Evolutionary conservation across 2,888 invertebrate species (phyloP).

Genomic region (Acheta domesticus): DNA sequence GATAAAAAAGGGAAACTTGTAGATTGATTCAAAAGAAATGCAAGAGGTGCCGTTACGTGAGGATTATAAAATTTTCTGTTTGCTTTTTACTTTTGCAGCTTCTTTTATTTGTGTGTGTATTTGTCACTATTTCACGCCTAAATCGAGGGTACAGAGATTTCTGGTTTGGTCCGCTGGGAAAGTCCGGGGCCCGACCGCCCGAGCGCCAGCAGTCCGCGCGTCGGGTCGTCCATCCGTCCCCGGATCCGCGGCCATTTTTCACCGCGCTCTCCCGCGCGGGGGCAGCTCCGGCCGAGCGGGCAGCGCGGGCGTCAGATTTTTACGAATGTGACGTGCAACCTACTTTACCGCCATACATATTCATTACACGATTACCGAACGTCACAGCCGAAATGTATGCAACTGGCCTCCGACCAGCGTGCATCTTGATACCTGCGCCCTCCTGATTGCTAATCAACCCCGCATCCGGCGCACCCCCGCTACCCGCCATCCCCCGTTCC

Average conservation of each 20-base stretch:
- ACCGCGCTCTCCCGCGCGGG: background rate
- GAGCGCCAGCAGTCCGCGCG: too few relatives aligned
- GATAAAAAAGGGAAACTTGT: too few relatives aligned
- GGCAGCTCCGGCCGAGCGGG: background rate
- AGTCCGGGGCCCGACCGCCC: too few relatives aligned
- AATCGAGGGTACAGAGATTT: too few relatives aligned
- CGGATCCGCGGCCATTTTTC: background rate
- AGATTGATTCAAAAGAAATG: too few relatives aligned
- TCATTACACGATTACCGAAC: conserved; percentile 18
- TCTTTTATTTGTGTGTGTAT: too few relatives aligned
- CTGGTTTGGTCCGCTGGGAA: too few relatives aligned
- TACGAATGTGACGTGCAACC: conserved; percentile 18
- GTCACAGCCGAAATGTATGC: background rate
- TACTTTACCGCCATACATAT: conserved; percentile 18
- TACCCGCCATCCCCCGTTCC: background rate
- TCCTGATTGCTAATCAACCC: conserved; percentile 1
- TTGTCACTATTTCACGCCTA: too few relatives aligned
- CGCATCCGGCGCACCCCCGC: background rate
- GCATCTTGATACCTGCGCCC: conserved; percentile 9
- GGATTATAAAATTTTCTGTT: too few relatives aligned
- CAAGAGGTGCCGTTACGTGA: too few relatives aligned
- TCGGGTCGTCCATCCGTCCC: too few relatives aligned
- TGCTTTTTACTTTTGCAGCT: too few relatives aligned
- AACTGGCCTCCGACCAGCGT: background rate
- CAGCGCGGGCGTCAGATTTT: background rate